Percentiles rank a stretch among this genome's conserved stretches.
phyloP scores from a whole-genome alignment of 2,113 vertebrate species.

The Engraulis encrasicolus region DNA sequence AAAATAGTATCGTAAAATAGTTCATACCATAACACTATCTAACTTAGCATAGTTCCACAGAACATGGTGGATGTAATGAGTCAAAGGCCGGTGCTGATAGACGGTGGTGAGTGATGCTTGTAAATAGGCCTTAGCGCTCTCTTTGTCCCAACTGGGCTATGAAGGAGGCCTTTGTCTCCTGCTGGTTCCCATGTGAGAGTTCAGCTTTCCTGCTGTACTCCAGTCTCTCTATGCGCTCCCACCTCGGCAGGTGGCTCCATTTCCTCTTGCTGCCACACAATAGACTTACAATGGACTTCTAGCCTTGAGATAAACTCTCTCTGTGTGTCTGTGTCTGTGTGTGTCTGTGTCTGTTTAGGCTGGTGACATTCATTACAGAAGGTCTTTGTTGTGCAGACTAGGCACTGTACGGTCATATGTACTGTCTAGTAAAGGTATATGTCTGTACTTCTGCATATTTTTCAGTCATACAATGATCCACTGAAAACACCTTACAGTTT shows the following conservation, averaged over 20 bases:
- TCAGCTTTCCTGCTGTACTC: conserved; percentile 33
- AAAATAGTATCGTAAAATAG: background rate
- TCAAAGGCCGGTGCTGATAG: background rate
- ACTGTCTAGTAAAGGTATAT: too few species aligned
- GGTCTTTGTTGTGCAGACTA: background rate
- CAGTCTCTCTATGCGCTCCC: conserved; percentile 37
- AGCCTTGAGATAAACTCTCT: background rate
- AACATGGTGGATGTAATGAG: too few species aligned
- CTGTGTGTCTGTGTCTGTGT: background rate
- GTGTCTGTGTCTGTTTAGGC: background rate
- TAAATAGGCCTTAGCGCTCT: background rate
- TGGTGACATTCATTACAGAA: background rate
- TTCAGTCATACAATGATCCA: too few species aligned
- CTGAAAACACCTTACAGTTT: too few species aligned
- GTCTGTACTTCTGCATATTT: too few species aligned
- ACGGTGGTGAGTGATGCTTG: background rate
- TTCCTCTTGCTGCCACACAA: background rate
- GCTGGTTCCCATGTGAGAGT: conserved; percentile 48
- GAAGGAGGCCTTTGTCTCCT: conserved; percentile 66
- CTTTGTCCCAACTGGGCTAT: conserved; percentile 35
- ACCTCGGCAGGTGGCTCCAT: conserved; percentile 45
- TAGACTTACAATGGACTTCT: background rate
- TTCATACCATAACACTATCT: too few species aligned
- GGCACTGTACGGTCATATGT: too few species aligned
- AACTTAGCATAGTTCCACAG: too few species aligned